Conservation (phyloP, 1,140 invertebrate genomes). For the Saccostrea echinata region DNA sequence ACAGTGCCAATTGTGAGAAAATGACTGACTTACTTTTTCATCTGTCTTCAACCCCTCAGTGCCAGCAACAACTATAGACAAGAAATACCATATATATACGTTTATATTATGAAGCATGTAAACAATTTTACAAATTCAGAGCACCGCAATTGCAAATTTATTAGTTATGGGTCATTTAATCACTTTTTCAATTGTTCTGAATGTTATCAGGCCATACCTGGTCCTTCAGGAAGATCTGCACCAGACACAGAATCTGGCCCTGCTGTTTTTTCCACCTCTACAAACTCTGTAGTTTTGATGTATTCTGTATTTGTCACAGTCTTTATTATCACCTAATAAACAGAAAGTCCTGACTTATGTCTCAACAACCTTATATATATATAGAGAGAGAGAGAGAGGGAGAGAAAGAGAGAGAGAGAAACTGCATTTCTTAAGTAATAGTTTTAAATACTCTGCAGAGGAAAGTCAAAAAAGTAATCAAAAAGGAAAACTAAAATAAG, state of each 20-base stretch:
- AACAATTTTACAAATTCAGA: too few relatives aligned
- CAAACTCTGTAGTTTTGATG: constrained; percentile 50
- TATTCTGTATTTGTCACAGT: constrained; percentile 51
- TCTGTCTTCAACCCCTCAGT: not conserved
- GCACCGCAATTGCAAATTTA: too few relatives aligned
- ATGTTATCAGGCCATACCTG: constrained; percentile 29
- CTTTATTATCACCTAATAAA: constrained; percentile 8
- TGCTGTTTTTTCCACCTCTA: constrained; percentile 36
- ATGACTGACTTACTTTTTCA: not conserved
- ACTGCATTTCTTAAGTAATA: too few relatives aligned
- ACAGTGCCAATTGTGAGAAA: not conserved
- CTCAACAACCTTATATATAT: too few relatives aligned
- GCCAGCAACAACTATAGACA: not conserved
- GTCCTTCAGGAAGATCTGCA: constrained; percentile 39
- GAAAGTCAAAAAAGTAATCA: too few relatives aligned
- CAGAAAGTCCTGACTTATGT: not conserved
- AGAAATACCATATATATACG: not conserved
- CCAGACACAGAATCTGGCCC: constrained; percentile 54
- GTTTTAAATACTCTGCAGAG: too few relatives aligned
- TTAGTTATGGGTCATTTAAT: too few relatives aligned
- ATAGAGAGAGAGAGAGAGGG: too few relatives aligned
- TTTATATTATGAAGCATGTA: too few relatives aligned
- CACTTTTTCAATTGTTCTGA: not conserved
- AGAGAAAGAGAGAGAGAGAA: too few relatives aligned
- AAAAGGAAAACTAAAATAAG: too few relatives aligned